Conservation (phyloP, 2,888 invertebrate species). For the Nemapogon koenigi region DNA sequence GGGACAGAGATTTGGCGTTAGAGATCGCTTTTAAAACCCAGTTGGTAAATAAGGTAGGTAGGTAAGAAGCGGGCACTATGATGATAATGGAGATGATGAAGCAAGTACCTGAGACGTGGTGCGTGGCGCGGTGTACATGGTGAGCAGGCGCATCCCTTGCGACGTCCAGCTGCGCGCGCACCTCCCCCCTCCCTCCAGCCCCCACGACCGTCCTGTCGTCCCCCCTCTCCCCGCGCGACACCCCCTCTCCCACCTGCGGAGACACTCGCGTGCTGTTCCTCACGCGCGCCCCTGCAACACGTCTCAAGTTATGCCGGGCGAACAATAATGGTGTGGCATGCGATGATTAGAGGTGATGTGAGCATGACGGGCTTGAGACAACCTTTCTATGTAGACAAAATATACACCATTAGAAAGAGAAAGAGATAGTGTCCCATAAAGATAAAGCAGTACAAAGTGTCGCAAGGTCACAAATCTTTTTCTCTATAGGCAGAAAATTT, state of each 20-base stretch:
- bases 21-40: conserved; percentile 12
- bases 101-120: conserved; percentile 46
- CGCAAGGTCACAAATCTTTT: too few relatives aligned
- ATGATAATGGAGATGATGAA: conserved; percentile 14
- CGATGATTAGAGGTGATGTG: too few relatives aligned
- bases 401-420: too few relatives aligned
- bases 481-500: too few relatives aligned
- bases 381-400: too few relatives aligned
- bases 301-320: conserved; percentile 26
- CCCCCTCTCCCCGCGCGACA: conserved; percentile 26
- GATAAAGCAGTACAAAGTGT: too few relatives aligned
- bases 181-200: conserved; percentile 51
- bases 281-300: conserved; percentile 32
- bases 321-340: too few relatives aligned
- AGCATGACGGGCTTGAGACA: too few relatives aligned
- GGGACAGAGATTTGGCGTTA: too few relatives aligned
- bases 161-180: conserved; percentile 57
- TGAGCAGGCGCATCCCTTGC: conserved; percentile 43
- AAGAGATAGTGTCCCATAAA: too few relatives aligned
- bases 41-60: background rate
- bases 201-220: conserved; percentile 19
- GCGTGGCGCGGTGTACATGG: conserved; percentile 47
- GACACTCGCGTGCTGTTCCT: conserved; percentile 18
- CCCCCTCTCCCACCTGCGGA: conserved; percentile 41
- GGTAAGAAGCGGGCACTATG: conserved; percentile 6